Evolutionary conservation across 2,113 vertebrate species (phyloP), one percentile per base, ranked within the genome.

Genomic region (Triplophysa siluroides): DNA sequence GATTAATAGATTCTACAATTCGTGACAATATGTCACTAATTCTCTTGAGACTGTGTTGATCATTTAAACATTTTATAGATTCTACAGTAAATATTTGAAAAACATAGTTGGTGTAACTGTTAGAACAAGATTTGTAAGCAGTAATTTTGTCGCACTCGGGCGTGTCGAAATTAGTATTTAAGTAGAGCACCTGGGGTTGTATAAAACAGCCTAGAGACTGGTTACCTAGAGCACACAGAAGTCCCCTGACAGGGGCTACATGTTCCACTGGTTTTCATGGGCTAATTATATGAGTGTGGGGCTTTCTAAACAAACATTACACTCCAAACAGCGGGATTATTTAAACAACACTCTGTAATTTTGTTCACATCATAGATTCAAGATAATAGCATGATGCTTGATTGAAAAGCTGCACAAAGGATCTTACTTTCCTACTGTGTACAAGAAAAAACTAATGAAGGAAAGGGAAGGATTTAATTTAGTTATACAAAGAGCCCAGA

Each of bases 181-280:
- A 54, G 47, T 52, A 10, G n/a, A 54, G 52, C 50, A 61, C 19
- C 13, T 24, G 24, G 65, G 74, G 74, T 47, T 23, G 18, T 29
- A 19, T 43, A 19, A 78, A 23, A 43, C 10, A 5, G 29, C 61
- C 69, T 69, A 64, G 83, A 84, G 83, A 79, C 77, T 65, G 13
- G 83, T 84, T 70, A 81, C 83, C 83, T 64, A 82, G 83, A 38
- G 64, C 63, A 29, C 45, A 56, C 33, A 64, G 29, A 26, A 24
- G n/a, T 75, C 72, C 21, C 58, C 23, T n/a, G 41, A 47, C 16
- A 63, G 21, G 4, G 23, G 58, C 14, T 62, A 24, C 54, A 62
- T 62, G 10, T 56, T 71, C 52, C 69, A 58, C 52, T 58, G 26
- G n/a, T 33, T 56, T n/a, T 13, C 69, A 56, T 14, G 18, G 50